phyloP scores from a whole-genome alignment of 2,888 invertebrate species.

The Oxytorus armatus region DNA sequence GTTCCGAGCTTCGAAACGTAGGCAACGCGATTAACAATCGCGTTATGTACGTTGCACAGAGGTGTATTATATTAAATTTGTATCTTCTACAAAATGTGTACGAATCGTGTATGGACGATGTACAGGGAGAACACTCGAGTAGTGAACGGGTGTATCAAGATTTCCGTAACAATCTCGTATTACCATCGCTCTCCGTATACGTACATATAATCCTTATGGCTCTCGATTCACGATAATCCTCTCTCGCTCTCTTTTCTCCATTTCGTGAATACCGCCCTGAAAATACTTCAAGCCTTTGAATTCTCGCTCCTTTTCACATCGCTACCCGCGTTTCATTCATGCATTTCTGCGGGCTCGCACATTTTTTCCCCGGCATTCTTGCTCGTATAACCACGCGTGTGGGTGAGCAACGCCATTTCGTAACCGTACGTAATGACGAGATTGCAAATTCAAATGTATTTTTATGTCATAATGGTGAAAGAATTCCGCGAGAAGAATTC shows the following conservation, averaged over 20 bases:
- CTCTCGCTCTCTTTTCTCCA: conserved; percentile 20
- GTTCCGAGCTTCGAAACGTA: not conserved
- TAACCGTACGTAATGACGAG: conserved; percentile 39
- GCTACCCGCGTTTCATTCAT: conserved; percentile 47
- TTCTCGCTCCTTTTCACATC: conserved; percentile 28
- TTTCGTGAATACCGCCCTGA: conserved; percentile 44
- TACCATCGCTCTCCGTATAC: conserved; percentile 66
- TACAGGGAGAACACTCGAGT: conserved; percentile 71
- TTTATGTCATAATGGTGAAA: conserved; percentile 32
- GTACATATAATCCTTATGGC: conserved; percentile 34
- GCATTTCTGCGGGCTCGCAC: conserved; percentile 14
- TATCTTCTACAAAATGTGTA: not conserved
- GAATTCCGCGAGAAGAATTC: conserved; percentile 18
- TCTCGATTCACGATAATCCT: conserved; percentile 22
- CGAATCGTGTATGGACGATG: conserved; percentile 57
- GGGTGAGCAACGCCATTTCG: conserved; percentile 44
- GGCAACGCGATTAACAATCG: conserved; percentile 52
- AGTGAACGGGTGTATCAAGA: conserved; percentile 76
- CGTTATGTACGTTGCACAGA: not conserved
- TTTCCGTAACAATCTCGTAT: conserved; percentile 79
- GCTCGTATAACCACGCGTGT: conserved; percentile 28
- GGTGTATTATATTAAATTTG: not conserved
- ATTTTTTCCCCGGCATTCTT: conserved; percentile 16
- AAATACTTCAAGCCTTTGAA: conserved; percentile 43
- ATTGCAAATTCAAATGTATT: conserved; percentile 37